Evolutionary conservation across 2,113 vertebrate genomes (phyloP), one percentile per base, ranked within the genome.

Genomic region (Murina feae): DNA sequence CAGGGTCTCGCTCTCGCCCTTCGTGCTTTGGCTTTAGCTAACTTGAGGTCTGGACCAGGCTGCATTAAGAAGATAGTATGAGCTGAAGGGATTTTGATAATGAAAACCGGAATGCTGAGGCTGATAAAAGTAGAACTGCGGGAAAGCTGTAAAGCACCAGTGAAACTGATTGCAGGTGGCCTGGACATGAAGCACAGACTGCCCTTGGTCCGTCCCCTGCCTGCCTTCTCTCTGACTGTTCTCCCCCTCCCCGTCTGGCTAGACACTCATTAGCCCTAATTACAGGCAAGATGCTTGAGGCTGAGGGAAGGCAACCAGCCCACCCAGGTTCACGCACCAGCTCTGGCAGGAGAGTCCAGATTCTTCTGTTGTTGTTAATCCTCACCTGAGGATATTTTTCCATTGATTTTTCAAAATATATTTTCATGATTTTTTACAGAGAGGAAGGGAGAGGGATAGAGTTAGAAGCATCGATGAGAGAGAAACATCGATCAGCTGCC

Each of bases 1-100:
- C 0, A 0, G 13, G 8, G 16, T 18, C 69, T 78, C 16, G 0
- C 47, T 76, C 30, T 47, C 3, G 7, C 47, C 39, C 21, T 65
- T 49, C 58, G 12, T 4, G 30, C 60, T 53, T 39, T 39, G 21
- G 13, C 53, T 25, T 84, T 30, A 55, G 37, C 78, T 16, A 63
- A 23, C 37, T 37, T 16, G 14, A 6, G 14, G 47, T 65, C 69
- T 78, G 25, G 16, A 82, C 37, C 18, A 47, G 49, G 14, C 35
- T 53, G 21, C 82, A 60, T 44, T 47, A 87, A 72, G 32, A 49
- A 53, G 37, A 28, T 80, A 35, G 30, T 7, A 6, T 16, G 72
- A 84, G 13, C 47, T 20, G 21, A 74, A 84, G 72, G 84, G 12
- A n/a, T 91, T 85, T 68, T 65, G 85, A 9, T 78, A 23, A 44